Base-by-base conservation (phyloP, 2,113 vertebrate genomes). In the Cyphomyrus discorhynchus region DNA sequence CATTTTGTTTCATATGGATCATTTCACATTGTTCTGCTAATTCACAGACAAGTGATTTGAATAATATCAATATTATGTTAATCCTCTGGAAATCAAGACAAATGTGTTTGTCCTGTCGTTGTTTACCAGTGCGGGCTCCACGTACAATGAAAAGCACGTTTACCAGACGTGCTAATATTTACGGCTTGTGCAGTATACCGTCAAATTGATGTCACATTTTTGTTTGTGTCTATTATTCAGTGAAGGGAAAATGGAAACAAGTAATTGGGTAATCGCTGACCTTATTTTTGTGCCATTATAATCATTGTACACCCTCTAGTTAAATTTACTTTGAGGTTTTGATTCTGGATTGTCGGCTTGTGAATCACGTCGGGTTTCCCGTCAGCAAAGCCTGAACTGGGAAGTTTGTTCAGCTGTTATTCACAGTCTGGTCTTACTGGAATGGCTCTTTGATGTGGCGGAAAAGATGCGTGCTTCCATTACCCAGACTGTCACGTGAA, bases 41-140 rank as follows among this genome's bases (percentile, higher is more conserved):
- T 74, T 74, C n/a, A 74, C 42, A 70, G 85, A 74, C 39, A 87
- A 62, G 58, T 88, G 11, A 70, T 31, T 31, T 49, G 45, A 88
- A 49, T 88, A 46, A 70, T 88, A 50, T 88, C 31, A 53, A 88
- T 62, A 62, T 88, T 88, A 88, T 58, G 87, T 66, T 70, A 24
- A 70, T 70, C 42, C 24, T 47, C 39, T 70, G 87, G 62, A 70
- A 45, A 70, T 88, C 42, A 66, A 88, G 62, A 49, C 87, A 88
- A 88, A 88, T 74, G 87, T 70, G 35, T 74, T 74, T 39, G 31
- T 87, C 86, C 52, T 35, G 31, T 21, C 52, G 27, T 56, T 87
- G 50, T 56, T 56, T 87, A 53, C 86, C 52, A 15, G 31, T 39
- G 50, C 5, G 24, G 35, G 31, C 27, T 56, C 52, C 31, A 42